phyloP scores from a whole-genome alignment of 2,797 vertebrate genomes.

The Poeciliopsis presidionis region DNA sequence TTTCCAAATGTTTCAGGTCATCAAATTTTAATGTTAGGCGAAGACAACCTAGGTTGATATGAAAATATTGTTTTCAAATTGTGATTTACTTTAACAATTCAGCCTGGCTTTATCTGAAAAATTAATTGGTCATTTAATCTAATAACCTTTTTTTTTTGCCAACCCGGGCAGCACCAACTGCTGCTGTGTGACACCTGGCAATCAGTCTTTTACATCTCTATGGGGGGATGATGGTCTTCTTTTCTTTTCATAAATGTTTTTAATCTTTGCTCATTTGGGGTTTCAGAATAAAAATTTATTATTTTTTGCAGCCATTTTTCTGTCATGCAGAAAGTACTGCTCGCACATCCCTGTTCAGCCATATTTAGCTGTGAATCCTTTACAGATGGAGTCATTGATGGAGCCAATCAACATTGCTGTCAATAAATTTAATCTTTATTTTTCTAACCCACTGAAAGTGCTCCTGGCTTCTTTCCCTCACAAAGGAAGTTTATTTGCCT shows the following conservation, averaged over 20 bases:
- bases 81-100: background rate
- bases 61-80: background rate
- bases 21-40: background rate
- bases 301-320: background rate
- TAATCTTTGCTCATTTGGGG: background rate
- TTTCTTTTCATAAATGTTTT: background rate
- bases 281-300: background rate
- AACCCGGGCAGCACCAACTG: background rate
- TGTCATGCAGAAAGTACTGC: background rate
- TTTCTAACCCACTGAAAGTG: background rate
- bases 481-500: background rate
- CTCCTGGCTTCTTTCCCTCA: background rate
- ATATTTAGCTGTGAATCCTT: background rate
- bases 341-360: background rate
- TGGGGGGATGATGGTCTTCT: background rate
- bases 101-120: background rate
- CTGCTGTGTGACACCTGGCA: background rate
- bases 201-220: background rate
- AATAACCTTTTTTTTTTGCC: background rate
- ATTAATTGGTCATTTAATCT: background rate
- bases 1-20: background rate
- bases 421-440: background rate
- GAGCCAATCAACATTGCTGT: background rate
- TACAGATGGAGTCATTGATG: background rate
- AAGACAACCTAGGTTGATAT: background rate